Base-by-base conservation (phyloP, 2,888 invertebrate species). In the Pilophorus perplexus region DNA sequence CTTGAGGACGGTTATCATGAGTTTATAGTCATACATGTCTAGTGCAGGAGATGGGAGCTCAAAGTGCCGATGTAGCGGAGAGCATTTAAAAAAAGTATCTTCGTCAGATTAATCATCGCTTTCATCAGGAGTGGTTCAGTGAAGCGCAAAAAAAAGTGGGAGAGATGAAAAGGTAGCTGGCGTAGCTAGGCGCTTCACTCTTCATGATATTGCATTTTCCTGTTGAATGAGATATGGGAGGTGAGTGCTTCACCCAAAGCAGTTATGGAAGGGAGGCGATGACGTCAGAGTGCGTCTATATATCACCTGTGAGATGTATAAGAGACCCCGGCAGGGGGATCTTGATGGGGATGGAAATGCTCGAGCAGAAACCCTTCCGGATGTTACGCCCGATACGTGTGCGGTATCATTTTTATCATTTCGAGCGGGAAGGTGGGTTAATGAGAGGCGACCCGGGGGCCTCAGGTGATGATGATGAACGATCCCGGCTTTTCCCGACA, bases 391-490 rank as follows among this genome's bases (percentile, higher is more conserved):
- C 33, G 33, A 33, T n/a, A n/a, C n/a, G n/a, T 12, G 6, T 12
- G 33, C 6, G 33, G 27, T 42, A 59, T 59, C 62, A 62, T 62
- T 62, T 62, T 62, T 62, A 62, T 62, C 62, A 46, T 14, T 40
- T 28, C n/a, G 3, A 16, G 40, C 22, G 8, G 23, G 16, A 27
- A 57, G 18, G 57, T 40, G 48, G 46, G 62, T 62, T 62, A 62
- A 62, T 62, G 62, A 62, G 62, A 62, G 62, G 48, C 62, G 60
- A 60, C 44, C 60, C 4, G n/a, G 12, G 27, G 18, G 44, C 12
- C 62, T 25, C 62, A 62, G 62, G 62, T 62, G 62, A 62, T 46
- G 62, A 46, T 62, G 62, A 62, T 62, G 46, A 48, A 62, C 62
- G 62, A 62, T 62, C 38, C 22, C 14, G 48, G 46, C 28, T 33